Conservation (phyloP, 2,113 vertebrate species). For the Chlamydotis undulata region DNA sequence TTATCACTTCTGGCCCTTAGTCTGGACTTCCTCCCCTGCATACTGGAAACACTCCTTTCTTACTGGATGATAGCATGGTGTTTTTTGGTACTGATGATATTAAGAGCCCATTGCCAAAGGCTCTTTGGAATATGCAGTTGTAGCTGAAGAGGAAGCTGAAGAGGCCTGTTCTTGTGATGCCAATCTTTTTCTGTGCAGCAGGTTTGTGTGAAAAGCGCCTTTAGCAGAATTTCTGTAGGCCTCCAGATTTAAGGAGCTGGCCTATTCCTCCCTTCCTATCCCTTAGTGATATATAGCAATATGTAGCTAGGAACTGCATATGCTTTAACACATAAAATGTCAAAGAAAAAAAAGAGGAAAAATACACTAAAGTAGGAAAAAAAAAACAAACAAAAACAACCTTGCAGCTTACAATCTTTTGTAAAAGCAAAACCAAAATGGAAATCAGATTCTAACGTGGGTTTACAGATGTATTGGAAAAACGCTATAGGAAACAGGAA, state of each 20-base stretch:
- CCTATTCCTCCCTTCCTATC: neutral
- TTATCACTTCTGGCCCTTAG: neutral
- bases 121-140: neutral
- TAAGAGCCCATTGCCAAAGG: neutral
- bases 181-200: neutral
- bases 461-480: neutral
- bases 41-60: neutral
- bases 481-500: neutral
- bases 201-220: neutral
- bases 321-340: neutral
- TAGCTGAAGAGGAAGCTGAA: neutral
- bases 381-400: neutral
- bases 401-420: neutral
- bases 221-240: neutral
- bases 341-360: neutral
- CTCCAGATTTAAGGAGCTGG: neutral
- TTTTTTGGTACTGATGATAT: neutral
- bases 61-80: rapidly evolving
- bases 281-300: neutral
- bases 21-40: neutral
- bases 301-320: neutral
- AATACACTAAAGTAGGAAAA: neutral
- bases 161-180: neutral
- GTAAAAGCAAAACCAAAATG: neutral
- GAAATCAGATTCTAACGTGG: neutral